A percentile compares a stretch with the other conserved stretches of the same genome.
Evolutionary conservation across 2,113 vertebrate genomes (phyloP).

Genomic region (Gallinago paraguaiae): DNA sequence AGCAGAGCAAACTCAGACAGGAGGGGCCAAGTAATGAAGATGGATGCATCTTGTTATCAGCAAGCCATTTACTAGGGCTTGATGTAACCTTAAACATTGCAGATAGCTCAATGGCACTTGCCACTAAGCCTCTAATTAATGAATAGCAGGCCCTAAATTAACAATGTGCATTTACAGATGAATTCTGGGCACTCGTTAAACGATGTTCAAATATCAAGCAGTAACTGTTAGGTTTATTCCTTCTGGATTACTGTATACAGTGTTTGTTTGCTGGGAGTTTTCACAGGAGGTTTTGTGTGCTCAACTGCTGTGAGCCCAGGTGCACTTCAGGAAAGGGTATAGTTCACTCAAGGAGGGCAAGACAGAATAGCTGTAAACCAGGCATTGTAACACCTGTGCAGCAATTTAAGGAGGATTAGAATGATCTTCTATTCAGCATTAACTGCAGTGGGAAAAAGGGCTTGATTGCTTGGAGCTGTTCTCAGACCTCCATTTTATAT

Average conservation of each 20-base stretch:
- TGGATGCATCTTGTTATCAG: constrained; percentile 96
- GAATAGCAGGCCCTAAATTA: constrained; percentile 87
- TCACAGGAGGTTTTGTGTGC: constrained; percentile 54
- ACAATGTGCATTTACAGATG: constrained; percentile 90
- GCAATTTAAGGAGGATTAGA: constrained; percentile 24
- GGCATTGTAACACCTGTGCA: constrained; percentile 57
- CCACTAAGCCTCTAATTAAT: constrained; percentile 97
- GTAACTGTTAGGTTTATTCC: constrained; percentile 74
- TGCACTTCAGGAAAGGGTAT: constrained; percentile 48
- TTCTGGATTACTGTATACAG: constrained; percentile 45
- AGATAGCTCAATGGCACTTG: constrained; percentile 91
- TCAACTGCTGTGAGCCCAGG: constrained; percentile 53
- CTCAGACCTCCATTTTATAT: constrained; percentile 15
- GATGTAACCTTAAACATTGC: constrained; percentile 97
- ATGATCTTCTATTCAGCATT: constrained; percentile 12
- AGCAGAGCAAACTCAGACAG: constrained; percentile 85
- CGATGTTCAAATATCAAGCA: constrained; percentile 78
- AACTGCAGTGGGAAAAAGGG: constrained; percentile 22
- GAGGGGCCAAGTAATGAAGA: constrained; percentile 95
- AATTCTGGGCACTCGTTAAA: constrained; percentile 89
- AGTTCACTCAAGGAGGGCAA: background rate
- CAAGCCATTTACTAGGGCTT: constrained; percentile 91
- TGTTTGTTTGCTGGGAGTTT: constrained; percentile 44
- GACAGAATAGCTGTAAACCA: constrained; percentile 16
- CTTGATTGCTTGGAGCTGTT: background rate